Conservation (phyloP, 2,888 invertebrate genomes). For the Clistopyga incitator region DNA sequence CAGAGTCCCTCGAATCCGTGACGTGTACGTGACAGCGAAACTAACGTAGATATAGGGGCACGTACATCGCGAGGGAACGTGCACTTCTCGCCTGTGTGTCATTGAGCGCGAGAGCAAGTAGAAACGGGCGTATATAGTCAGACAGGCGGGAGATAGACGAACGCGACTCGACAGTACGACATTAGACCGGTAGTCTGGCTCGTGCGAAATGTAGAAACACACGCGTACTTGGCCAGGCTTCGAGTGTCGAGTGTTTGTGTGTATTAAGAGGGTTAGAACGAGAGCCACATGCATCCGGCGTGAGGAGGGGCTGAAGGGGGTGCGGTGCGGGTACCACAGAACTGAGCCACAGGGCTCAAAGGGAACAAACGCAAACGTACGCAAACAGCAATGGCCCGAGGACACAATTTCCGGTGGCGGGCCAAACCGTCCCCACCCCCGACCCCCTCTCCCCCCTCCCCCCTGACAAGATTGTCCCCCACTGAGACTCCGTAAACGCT, state of each 20-base stretch:
- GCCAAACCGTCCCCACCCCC: slow-evolving; percentile 36
- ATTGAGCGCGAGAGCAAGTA: slow-evolving; percentile 53
- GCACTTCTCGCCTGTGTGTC: slow-evolving; percentile 38
- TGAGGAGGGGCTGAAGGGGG: background rate
- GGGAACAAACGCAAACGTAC: slow-evolving; percentile 63
- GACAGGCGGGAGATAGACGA: slow-evolving; percentile 42
- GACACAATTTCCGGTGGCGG: slow-evolving; percentile 65
- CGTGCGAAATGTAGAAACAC: slow-evolving; percentile 18
- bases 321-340: slow-evolving; percentile 29
- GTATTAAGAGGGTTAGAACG: slow-evolving; percentile 32
- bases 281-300: slow-evolving; percentile 46
- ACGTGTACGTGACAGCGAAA: slow-evolving; percentile 61
- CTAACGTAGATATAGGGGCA: slow-evolving; percentile 40
- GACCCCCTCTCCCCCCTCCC: slow-evolving; percentile 7
- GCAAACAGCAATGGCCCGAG: slow-evolving; percentile 65
- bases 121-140: slow-evolving; percentile 57
- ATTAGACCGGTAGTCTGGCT: background rate
- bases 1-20: slow-evolving; percentile 40
- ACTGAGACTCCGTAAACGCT: slow-evolving; percentile 55
- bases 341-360: slow-evolving; percentile 59
- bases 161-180: slow-evolving; percentile 11
- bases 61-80: slow-evolving; percentile 9
- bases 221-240: background rate
- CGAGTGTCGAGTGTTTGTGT: background rate
- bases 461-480: slow-evolving; percentile 55